Conservation (phyloP, 2,113 vertebrate genomes). For the Myiopsitta monachus region DNA sequence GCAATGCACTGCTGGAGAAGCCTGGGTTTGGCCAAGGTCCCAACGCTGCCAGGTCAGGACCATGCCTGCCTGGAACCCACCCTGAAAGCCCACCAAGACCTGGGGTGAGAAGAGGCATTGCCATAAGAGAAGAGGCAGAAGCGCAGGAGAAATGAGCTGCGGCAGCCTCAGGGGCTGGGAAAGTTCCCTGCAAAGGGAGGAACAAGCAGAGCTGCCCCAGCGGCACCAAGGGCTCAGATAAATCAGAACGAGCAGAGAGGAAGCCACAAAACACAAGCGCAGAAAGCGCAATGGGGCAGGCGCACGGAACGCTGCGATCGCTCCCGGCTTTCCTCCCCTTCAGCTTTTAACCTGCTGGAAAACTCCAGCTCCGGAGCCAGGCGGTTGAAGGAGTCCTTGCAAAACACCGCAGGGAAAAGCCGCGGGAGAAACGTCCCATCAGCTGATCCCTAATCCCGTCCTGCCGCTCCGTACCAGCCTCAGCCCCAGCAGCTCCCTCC, state of each 20-base stretch:
- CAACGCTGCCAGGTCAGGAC: not conserved
- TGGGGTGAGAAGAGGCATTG: rapidly evolving
- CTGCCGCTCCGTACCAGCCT: rapidly evolving
- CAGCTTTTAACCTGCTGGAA: not conserved
- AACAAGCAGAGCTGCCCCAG: not conserved
- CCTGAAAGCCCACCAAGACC: rapidly evolving
- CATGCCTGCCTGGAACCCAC: not conserved
- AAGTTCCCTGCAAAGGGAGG: not conserved
- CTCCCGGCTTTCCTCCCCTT: not conserved
- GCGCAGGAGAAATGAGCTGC: not conserved
- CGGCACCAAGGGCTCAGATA: not conserved
- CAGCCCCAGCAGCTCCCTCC: not conserved
- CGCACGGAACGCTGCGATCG: rapidly evolving
- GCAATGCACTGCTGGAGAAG: not conserved
- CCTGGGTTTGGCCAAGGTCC: not conserved
- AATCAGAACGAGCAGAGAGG: not conserved
- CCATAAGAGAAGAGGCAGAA: not conserved
- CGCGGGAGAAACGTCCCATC: rapidly evolving
- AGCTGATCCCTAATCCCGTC: rapidly evolving
- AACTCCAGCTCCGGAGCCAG: not conserved
- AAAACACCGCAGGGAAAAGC: not conserved
- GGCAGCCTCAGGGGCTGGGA: not conserved
- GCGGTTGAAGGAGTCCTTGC: rapidly evolving
- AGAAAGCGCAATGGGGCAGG: rapidly evolving
- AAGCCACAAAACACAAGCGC: not conserved